Base-by-base conservation (phyloP, 2,113 vertebrate species). In the Baryphthengus martii region DNA sequence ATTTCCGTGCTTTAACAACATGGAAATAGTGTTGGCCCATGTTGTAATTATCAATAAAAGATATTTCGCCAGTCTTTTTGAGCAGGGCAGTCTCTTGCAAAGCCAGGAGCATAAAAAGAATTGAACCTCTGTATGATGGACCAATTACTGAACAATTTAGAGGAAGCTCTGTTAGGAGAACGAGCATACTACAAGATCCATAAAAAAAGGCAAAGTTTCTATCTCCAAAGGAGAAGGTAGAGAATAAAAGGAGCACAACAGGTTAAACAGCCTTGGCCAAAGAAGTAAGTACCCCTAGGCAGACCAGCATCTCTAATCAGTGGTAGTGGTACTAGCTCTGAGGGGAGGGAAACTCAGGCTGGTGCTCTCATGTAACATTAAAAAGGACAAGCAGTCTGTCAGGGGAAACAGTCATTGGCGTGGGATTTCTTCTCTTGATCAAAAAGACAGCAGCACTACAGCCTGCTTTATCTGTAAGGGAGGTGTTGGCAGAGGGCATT, bases 341-440 rank as follows among this genome's bases (percentile, higher is more conserved):
- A 96, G 96, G 96, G 96, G 88, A 96, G 93, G 94, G 94, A 95
- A 96, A 82, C 87, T 94, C 96, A 93, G 96, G 75, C 97, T 96
- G 94, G 92, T 96, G 94, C 94, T 93, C 97, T 97, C 97, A 97
- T 93, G 94, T 96, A 96, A 96, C 97, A 96, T 97, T 97, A 97
- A 96, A 96, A 92, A 96, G 90, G 96, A 97, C 94, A 96, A 96
- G 94, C 93, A 93, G 94, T 94, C 95, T 97, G 96, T 96, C 96
- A 93, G 93, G 95, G 93, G 94, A 92, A 87, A 20, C 91, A 95
- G 96, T 89, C 97, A 91, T 9, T 95, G 93, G 96, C 45, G 59
- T 90, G 95, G 96, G 95, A 95, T 93, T 96, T 96, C 85, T 95
- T n/a, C 91, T 95, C 95, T 87, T 97, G 96, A 96, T 97, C 96